Evolutionary conservation across 92 coral and sea anemone genomes (phyloP).

Genomic region (Actinernus sp.): DNA sequence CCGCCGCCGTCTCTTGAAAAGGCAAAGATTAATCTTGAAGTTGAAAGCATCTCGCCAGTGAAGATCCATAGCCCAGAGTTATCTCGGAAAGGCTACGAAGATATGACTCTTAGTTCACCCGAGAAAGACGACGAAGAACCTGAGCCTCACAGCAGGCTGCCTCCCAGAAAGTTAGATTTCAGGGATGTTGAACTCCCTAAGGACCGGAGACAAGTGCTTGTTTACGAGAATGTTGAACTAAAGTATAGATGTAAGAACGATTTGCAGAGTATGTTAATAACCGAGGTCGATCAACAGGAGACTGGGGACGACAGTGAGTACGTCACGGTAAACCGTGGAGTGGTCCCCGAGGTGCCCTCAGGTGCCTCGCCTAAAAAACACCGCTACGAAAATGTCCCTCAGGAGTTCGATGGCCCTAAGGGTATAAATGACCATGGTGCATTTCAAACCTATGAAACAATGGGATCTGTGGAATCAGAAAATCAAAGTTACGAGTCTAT

Average conservation of each 20-base stretch:
- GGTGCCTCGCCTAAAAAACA: constrained; percentile 7
- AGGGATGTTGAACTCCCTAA: neutral
- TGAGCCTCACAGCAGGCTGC: constrained; percentile 9
- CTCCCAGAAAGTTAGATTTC: neutral
- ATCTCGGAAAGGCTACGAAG: constrained; percentile 58
- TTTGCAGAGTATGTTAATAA: constrained; percentile 50
- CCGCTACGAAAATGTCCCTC: constrained; percentile 63
- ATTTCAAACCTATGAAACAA: constrained; percentile 12
- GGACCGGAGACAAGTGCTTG: constrained; percentile 23
- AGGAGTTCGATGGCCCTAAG: constrained; percentile 8
- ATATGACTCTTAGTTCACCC: constrained; percentile 43
- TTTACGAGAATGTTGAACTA: constrained; percentile 78
- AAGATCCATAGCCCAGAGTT: constrained; percentile 25
- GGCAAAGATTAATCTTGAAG: no score
- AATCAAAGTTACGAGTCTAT: constrained; percentile 20
- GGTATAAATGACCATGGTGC: neutral
- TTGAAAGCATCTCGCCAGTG: neutral
- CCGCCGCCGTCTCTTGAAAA: no score
- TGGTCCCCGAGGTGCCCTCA: constrained; percentile 16
- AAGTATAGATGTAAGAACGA: constrained; percentile 11
- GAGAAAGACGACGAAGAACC: constrained; percentile 18
- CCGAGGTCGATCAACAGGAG: constrained; percentile 49
- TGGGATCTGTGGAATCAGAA: neutral
- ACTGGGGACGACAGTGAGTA: constrained; percentile 34
- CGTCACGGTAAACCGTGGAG: constrained; percentile 33